Evolutionary conservation across 1,140 invertebrate species (phyloP).

Genomic region (Aricia agestis): DNA sequence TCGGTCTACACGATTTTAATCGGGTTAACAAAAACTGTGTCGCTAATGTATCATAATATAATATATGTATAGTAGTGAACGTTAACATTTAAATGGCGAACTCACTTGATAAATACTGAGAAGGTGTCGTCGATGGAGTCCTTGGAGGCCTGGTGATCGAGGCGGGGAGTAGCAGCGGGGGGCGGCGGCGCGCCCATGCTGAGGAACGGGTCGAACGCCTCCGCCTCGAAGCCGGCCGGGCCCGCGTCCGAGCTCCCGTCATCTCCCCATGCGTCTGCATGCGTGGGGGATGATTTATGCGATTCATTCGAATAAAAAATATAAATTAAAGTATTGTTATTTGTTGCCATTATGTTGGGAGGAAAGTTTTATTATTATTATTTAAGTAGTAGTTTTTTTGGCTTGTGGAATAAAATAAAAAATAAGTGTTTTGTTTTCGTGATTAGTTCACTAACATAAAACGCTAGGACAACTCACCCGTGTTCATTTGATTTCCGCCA

Average conservation of each 20-base stretch:
- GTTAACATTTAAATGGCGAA: constrained; percentile 5
- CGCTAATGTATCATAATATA: background rate
- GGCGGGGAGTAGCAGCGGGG: constrained; percentile 76
- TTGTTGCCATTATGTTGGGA: no score
- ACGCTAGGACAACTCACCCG: constrained; percentile 40
- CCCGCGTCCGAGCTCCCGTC: constrained; percentile 55
- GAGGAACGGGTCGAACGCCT: constrained; percentile 89
- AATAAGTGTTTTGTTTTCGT: no score
- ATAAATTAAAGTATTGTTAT: background rate
- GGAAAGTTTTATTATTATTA: no score
- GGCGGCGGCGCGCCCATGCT: constrained; percentile 85
- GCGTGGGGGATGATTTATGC: background rate
- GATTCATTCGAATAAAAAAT: no score
- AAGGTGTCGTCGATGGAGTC: constrained; percentile 89
- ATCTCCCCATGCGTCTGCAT: constrained; percentile 78
- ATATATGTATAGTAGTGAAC: background rate
- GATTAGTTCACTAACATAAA: no score
- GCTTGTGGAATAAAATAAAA: no score
- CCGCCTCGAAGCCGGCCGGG: constrained; percentile 81
- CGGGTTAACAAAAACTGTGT: background rate
- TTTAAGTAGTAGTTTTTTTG: no score
- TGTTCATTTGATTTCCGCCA: constrained; percentile 49
- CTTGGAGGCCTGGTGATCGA: constrained; percentile 80
- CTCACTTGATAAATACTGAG: constrained; percentile 86
- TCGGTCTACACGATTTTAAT: constrained; percentile 73